Evolutionary conservation across 2,113 vertebrate species (phyloP).

Genomic region (Syngnathoides biaculeatus): DNA sequence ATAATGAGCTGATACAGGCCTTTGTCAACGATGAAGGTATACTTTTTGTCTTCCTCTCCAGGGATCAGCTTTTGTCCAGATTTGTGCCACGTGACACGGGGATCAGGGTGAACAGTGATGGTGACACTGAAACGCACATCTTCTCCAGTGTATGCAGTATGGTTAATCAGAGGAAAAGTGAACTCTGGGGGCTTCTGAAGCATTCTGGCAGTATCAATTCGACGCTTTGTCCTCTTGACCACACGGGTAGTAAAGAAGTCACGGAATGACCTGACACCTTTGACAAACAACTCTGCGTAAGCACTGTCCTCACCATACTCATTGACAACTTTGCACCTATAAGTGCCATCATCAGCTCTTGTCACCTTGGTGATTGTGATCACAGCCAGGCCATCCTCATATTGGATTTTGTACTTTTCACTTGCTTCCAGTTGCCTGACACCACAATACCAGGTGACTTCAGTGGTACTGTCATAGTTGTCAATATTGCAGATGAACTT

Average conservation of each 20-base stretch:
- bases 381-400: conserved; percentile 88
- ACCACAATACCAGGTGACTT: conserved; percentile 98
- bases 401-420: conserved; percentile 90
- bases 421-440: conserved; percentile 88
- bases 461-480: conserved; percentile 91
- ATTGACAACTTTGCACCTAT: conserved; percentile 93
- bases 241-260: conserved; percentile 86
- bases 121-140: conserved; percentile 90
- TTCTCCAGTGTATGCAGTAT: conserved; percentile 87
- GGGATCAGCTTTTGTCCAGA: conserved; percentile 94
- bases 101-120: conserved; percentile 96
- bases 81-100: conserved; percentile 92
- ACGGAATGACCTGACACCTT: conserved; percentile 83
- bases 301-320: conserved; percentile 96
- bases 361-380: conserved; percentile 86
- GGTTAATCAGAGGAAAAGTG: conserved; percentile 90
- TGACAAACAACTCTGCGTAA: conserved; percentile 90
- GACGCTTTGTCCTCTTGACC: conserved; percentile 88
- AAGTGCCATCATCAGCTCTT: conserved; percentile 90
- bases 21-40: conserved; percentile 90
- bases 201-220: conserved; percentile 88
- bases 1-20: conserved; percentile 93
- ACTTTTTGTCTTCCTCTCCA: conserved; percentile 88
- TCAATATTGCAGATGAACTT: conserved; percentile 91
- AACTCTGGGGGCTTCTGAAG: conserved; percentile 95